These are phyloP conservation scores for Drosophila ohnishii DNA, from an alignment of 1,140 invertebrate genomes.

Conservation along the genomic window DNA sequence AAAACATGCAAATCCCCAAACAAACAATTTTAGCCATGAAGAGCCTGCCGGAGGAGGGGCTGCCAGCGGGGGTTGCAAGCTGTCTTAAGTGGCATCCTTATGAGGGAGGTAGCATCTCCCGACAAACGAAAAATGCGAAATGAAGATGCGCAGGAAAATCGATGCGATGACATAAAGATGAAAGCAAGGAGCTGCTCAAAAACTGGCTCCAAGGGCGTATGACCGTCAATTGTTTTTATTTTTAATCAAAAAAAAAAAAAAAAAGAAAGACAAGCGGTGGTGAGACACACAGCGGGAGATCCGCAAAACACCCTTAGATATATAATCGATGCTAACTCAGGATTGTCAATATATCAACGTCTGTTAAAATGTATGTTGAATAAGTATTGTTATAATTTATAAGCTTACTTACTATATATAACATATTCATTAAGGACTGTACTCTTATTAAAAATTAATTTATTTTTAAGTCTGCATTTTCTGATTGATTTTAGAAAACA, in stretches of 20 bases:
- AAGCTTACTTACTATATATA: too few species aligned
- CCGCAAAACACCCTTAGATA: conserved; percentile 1
- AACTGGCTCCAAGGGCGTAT: conserved; percentile 22
- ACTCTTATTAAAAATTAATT: too few species aligned
- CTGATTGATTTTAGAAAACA: too few species aligned
- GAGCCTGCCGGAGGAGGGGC: conserved; percentile 34
- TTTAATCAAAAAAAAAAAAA: conserved; percentile 40
- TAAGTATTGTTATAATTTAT: not conserved
- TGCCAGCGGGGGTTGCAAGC: conserved; percentile 37
- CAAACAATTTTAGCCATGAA: conserved; percentile 77
- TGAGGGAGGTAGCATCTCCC: conserved; percentile 22
- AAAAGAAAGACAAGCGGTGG: conserved; percentile 14
- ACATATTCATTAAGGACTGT: not conserved
- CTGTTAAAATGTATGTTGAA: not conserved
- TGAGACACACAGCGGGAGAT: not conserved
- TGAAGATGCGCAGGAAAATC: conserved; percentile 43
- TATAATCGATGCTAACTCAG: not conserved
- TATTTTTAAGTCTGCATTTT: too few species aligned
- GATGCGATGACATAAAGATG: conserved; percentile 76
- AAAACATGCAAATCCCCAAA: conserved; percentile 80
- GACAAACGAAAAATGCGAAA: conserved; percentile 7
- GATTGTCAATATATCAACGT: not conserved
- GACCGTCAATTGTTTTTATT: conserved; percentile 64
- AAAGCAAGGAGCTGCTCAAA: conserved; percentile 43
- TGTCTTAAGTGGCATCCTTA: conserved; percentile 45